Evolutionary conservation across 2,113 vertebrate species (phyloP).

Genomic region (Egretta garzetta): DNA sequence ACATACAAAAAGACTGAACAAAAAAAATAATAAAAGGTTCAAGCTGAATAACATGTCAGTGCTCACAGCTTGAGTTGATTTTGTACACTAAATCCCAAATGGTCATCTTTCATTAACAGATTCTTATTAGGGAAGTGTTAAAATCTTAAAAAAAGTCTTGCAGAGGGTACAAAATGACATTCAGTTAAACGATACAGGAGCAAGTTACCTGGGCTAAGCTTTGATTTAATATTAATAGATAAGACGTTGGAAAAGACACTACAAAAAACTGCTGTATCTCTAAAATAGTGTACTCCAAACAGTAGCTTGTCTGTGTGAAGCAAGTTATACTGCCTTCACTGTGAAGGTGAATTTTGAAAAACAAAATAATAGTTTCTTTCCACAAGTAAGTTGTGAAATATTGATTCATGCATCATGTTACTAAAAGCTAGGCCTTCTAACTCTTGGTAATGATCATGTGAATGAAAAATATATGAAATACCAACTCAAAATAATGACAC

Average conservation of each 20-base stretch:
- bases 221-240: background rate
- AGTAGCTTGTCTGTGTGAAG: background rate
- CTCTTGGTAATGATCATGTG: background rate
- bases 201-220: background rate
- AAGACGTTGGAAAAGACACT: background rate
- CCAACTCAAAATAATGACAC: background rate
- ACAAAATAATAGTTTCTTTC: rapidly evolving
- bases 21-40: background rate
- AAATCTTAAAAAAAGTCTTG: background rate
- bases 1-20: background rate
- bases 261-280: background rate
- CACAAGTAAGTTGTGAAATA: background rate
- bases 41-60: background rate
- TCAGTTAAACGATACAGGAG: background rate
- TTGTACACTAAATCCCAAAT: background rate
- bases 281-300: background rate
- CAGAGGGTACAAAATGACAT: background rate
- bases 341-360: background rate
- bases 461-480: background rate
- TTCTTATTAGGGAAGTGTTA: background rate
- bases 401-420: background rate
- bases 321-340: background rate
- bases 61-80: background rate
- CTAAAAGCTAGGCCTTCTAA: background rate
- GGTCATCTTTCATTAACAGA: background rate